A percentile compares a stretch with the other conserved stretches of the same genome.
Evolutionary conservation across 2,797 vertebrate genomes (phyloP).

Genomic region (Melanotaenia trifasciata): DNA sequence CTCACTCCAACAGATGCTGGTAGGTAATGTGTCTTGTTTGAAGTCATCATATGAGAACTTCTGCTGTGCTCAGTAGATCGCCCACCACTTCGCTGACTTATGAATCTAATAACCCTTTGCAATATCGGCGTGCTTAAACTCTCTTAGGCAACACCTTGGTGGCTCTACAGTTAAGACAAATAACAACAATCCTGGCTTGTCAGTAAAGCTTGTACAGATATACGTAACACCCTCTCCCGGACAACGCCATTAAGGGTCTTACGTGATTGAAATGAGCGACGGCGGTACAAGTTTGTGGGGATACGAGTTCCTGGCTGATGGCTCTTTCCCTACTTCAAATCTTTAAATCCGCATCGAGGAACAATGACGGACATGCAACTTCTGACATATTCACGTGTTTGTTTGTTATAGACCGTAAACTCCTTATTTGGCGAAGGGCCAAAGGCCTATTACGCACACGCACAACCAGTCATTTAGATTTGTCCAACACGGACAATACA

Average conservation of each 20-base stretch:
- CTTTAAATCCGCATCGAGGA: conserved; percentile 67
- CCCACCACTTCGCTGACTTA: conserved; percentile 99
- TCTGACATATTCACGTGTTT: conserved; percentile 67
- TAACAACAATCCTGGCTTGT: conserved; percentile 87
- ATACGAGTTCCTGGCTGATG: conserved; percentile 82
- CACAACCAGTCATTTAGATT: conserved; percentile 75
- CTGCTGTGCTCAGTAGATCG: conserved; percentile 99
- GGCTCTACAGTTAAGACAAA: conserved; percentile 88
- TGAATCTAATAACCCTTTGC: conserved; percentile 99
- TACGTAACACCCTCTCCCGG: conserved; percentile 90
- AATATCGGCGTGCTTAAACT: conserved; percentile 98
- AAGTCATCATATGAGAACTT: conserved; percentile 99
- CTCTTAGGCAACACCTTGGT: conserved; percentile 92
- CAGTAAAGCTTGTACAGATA: conserved; percentile 88
- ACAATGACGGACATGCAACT: conserved; percentile 59
- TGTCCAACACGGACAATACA: conserved; percentile 59
- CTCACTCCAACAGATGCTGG: conserved; percentile 99
- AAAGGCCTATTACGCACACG: conserved; percentile 77
- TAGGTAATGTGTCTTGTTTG: conserved; percentile 99
- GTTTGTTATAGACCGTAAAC: conserved; percentile 54
- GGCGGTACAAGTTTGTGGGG: conserved; percentile 80
- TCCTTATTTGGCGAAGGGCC: conserved; percentile 69
- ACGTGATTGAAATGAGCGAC: conserved; percentile 94
- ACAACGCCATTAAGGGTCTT: conserved; percentile 91
- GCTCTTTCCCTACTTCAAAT: conserved; percentile 71